Conservation (phyloP, 1,140 invertebrate genomes). For the Octopus sinensis region DNA sequence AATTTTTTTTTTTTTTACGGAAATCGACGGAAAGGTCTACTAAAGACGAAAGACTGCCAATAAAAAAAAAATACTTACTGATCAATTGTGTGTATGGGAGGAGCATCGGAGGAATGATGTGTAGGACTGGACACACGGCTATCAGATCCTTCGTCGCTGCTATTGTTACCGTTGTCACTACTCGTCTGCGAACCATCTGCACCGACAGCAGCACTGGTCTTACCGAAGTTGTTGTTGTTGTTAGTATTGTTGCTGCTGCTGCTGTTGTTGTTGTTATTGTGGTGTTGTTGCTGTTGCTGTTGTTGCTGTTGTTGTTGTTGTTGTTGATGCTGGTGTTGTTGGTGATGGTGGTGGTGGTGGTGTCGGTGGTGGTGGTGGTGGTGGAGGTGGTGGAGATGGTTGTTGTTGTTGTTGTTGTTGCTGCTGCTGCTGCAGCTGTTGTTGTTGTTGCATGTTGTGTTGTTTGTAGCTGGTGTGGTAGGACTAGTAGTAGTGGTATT, state of each 20-base stretch:
- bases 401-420: no score
- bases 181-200: background rate
- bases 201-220: no score
- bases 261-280: background rate
- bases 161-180: background rate
- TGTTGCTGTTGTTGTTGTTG: background rate
- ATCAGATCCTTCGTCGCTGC: no score
- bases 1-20: no score
- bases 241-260: background rate
- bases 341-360: background rate
- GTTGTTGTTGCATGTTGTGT: no score
- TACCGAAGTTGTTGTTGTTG: background rate
- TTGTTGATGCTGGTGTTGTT: background rate
- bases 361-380: no score
- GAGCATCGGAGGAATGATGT: background rate
- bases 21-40: no score
- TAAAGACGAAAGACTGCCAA: background rate
- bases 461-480: no score
- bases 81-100: background rate
- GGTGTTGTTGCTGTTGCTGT: background rate
- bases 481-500: no score
- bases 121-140: no score
- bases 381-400: no score
- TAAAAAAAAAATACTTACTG: conserved; percentile 5
- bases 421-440: no score